A percentile compares a stretch with the other conserved stretches of the same genome.
Conservation (phyloP, 2,113 vertebrate species). For the Petroica traversi region DNA sequence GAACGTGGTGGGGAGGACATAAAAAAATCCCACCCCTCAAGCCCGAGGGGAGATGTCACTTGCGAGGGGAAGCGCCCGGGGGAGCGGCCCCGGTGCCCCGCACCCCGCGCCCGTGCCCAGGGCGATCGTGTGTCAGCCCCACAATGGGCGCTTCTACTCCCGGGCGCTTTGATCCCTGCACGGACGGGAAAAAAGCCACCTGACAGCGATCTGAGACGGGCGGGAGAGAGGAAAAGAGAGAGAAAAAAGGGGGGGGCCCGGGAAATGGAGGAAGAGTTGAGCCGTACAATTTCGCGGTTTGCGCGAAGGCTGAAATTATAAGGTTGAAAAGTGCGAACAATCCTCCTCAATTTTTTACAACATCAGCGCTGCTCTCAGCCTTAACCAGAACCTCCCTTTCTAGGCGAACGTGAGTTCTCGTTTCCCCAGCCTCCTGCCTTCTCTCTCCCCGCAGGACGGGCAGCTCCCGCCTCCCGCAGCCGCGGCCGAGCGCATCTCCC, state of each 20-base stretch:
- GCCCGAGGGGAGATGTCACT: neutral
- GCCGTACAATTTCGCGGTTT: constrained; percentile 7
- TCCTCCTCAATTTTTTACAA: constrained; percentile 14
- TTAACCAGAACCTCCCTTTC: neutral
- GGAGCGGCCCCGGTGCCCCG: neutral
- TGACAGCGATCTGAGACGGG: constrained; percentile 44
- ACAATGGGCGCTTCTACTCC: constrained; percentile 50
- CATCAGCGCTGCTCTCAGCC: constrained; percentile 31
- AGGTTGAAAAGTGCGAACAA: constrained; percentile 17
- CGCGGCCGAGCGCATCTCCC: neutral
- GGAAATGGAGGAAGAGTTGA: neutral
- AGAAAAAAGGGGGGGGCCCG: neutral
- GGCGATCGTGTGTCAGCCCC: constrained; percentile 57
- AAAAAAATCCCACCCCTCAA: rapidly evolving
- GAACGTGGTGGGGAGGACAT: too few relatives aligned
- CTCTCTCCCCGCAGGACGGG: neutral
- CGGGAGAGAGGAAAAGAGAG: neutral
- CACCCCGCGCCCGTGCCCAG: neutral
- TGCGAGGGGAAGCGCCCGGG: neutral
- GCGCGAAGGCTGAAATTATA: neutral
- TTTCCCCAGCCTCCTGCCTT: neutral
- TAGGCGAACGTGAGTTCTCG: constrained; percentile 19
- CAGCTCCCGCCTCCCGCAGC: neutral
- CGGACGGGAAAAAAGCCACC: constrained; percentile 38
- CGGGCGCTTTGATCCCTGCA: constrained; percentile 55